A percentile compares a stretch with the other conserved stretches of the same genome.
Conservation (phyloP, 2,797 vertebrate species). For the Zonotrichia albicollis region DNA sequence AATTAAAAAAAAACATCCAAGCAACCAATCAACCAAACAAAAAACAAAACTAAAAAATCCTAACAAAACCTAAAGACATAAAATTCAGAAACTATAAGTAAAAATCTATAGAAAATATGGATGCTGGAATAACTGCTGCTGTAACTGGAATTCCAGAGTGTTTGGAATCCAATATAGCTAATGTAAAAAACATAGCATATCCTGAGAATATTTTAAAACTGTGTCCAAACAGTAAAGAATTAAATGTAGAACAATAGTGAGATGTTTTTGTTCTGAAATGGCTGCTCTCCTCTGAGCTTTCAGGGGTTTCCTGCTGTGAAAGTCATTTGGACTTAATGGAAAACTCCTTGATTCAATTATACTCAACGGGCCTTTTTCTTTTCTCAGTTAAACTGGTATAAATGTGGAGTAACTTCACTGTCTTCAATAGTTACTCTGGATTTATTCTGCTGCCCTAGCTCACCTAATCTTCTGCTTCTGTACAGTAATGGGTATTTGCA, state of each 20-base stretch:
- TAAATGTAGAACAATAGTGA: neutral
- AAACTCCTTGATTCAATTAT: slow-evolving; percentile 54
- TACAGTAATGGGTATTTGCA: slow-evolving; percentile 3
- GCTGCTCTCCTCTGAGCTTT: slow-evolving; percentile 16
- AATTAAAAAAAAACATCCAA: neutral
- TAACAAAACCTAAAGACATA: neutral
- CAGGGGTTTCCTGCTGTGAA: slow-evolving; percentile 54
- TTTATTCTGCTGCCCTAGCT: slow-evolving; percentile 11
- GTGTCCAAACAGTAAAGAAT: slow-evolving; percentile 20
- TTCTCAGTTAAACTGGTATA: slow-evolving; percentile 28
- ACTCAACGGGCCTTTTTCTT: slow-evolving; percentile 49
- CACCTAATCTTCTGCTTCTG: neutral
- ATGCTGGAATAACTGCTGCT: neutral
- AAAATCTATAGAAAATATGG: neutral
- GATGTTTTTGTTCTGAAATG: slow-evolving; percentile 40
- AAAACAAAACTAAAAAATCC: neutral
- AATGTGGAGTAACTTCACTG: slow-evolving; percentile 18
- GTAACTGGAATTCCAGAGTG: neutral
- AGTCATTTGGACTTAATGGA: slow-evolving; percentile 63
- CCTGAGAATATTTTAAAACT: neutral
- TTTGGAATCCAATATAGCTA: neutral
- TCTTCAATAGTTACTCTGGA: slow-evolving; percentile 25
- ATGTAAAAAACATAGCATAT: neutral
- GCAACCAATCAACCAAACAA: neutral
- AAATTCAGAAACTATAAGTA: neutral